These are phyloP conservation scores for Sebastes steindachneri DNA, from an alignment of 2,797 vertebrate species.

Conservation along the genomic window DNA sequence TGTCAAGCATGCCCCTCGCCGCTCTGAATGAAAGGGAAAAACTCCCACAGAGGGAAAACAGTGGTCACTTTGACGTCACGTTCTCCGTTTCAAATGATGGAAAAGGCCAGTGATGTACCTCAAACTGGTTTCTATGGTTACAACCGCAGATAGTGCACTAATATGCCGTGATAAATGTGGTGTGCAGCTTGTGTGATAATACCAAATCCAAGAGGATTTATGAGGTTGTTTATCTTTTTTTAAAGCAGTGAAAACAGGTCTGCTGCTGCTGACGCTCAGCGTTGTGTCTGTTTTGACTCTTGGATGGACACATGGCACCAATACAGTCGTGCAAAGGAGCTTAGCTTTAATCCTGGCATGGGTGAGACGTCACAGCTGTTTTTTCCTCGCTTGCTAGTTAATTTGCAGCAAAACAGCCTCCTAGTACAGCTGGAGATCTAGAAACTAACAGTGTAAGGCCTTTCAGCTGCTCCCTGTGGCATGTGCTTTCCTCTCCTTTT, in stretches of 20 bases:
- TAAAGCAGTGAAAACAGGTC: slow-evolving; percentile 41
- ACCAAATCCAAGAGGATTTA: slow-evolving; percentile 60
- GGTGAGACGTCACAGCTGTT: slow-evolving; percentile 76
- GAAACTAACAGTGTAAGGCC: slow-evolving; percentile 41
- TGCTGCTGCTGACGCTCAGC: slow-evolving; percentile 34
- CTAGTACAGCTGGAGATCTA: slow-evolving; percentile 43
- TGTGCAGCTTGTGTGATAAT: slow-evolving; percentile 62
- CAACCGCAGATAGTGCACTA: slow-evolving; percentile 64
- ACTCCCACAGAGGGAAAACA: slow-evolving; percentile 61
- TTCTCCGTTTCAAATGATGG: slow-evolving; percentile 67
- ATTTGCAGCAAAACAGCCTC: slow-evolving; percentile 66
- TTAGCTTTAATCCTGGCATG: slow-evolving; percentile 77
- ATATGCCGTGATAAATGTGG: slow-evolving; percentile 65
- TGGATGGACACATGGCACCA: slow-evolving; percentile 59
- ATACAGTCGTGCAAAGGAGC: slow-evolving; percentile 71
- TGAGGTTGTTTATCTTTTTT: slow-evolving; percentile 54
- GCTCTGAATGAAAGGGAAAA: slow-evolving; percentile 67
- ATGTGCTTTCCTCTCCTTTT: slow-evolving; percentile 56
- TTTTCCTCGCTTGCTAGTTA: slow-evolving; percentile 66
- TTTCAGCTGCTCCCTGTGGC: slow-evolving; percentile 44
- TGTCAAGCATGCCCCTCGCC: slow-evolving; percentile 59
- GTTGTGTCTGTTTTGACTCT: slow-evolving; percentile 69
- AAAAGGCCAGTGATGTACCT: slow-evolving; percentile 70
- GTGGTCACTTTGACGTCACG: slow-evolving; percentile 76
- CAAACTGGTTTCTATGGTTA: slow-evolving; percentile 79